A percentile compares a stretch with the other conserved stretches of the same genome.
phyloP scores from a whole-genome alignment of 1,140 invertebrate genomes.

The Palaemon carinicauda region DNA sequence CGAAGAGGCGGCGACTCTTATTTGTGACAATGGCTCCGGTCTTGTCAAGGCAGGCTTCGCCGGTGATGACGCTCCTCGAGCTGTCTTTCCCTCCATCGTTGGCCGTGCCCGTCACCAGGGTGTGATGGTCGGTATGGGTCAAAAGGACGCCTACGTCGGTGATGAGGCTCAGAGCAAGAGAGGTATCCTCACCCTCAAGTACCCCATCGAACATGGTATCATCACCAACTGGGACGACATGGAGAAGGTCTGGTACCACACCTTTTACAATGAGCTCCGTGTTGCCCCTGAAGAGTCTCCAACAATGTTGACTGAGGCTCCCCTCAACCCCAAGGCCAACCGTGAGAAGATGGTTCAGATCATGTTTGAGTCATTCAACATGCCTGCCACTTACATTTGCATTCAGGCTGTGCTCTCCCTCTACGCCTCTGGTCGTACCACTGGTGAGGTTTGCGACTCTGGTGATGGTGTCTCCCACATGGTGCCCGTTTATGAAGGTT shows the following conservation, averaged over 20 bases:
- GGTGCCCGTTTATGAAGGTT: constrained; percentile 17
- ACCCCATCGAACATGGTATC: constrained; percentile 94
- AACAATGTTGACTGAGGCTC: too few species aligned
- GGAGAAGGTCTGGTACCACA: constrained; percentile 97
- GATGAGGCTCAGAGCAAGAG: constrained; percentile 93
- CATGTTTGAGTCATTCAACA: constrained; percentile 71
- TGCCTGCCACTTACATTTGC: constrained; percentile 66
- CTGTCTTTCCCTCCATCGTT: constrained; percentile 74
- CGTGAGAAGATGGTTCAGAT: constrained; percentile 64
- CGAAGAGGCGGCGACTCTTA: too few species aligned
- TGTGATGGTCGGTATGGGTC: constrained; percentile 95
- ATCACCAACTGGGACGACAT: constrained; percentile 98
- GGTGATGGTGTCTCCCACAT: constrained; percentile 17
- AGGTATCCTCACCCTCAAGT: constrained; percentile 90
- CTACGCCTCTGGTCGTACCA: constrained; percentile 19
- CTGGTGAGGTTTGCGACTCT: constrained; percentile 19
- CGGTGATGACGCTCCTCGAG: constrained; percentile 74
- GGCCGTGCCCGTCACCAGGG: constrained; percentile 70
- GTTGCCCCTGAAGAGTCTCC: constrained; percentile 94
- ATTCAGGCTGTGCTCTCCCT: constrained; percentile 23
- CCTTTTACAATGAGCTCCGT: constrained; percentile 93
- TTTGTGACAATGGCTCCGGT: constrained; percentile 71
- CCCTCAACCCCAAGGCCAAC: too few species aligned
- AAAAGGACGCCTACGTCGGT: constrained; percentile 88
- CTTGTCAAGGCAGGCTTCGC: constrained; percentile 76